A percentile compares a stretch with the other conserved stretches of the same genome.
These are phyloP conservation scores for Unio pictorum DNA, from an alignment of 2,888 invertebrate genomes.

Conservation along the genomic window DNA sequence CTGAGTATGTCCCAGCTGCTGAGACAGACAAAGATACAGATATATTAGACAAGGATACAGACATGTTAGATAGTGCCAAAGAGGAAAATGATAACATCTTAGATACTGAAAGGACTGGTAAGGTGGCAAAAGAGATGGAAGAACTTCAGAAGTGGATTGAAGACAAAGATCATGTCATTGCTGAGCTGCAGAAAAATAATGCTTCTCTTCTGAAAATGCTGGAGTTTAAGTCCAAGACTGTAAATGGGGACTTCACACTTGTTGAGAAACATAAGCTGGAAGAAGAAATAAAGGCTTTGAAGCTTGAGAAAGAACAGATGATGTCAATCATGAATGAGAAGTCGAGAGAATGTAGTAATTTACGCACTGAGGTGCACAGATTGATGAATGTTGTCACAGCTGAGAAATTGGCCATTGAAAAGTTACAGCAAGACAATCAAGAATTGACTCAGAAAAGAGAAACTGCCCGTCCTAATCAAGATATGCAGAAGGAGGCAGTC, in stretches of 20 bases:
- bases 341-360: conserved; percentile 67
- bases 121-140: conserved; percentile 45
- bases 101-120: conserved; percentile 15
- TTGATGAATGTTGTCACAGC: conserved; percentile 69
- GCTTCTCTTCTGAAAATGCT: conserved; percentile 61
- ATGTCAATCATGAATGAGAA: conserved; percentile 71
- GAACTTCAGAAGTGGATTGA: conserved; percentile 47
- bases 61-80: conserved; percentile 7
- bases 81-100: conserved; percentile 10
- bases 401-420: conserved; percentile 66
- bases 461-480: conserved; percentile 63
- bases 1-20: not conserved
- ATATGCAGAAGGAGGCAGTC: conserved; percentile 71
- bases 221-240: conserved; percentile 53
- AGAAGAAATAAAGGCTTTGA: conserved; percentile 57
- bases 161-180: conserved; percentile 64
- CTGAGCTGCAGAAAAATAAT: conserved; percentile 64
- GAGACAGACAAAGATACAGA: conserved; percentile 6
- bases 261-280: conserved; percentile 61
- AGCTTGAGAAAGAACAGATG: conserved; percentile 69
- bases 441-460: conserved; percentile 57
- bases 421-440: conserved; percentile 69
- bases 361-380: conserved; percentile 69
- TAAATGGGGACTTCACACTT: conserved; percentile 48
- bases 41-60: conserved; percentile 11